phyloP scores from a whole-genome alignment of 2,888 invertebrate species.

The Hipparchia semele region DNA sequence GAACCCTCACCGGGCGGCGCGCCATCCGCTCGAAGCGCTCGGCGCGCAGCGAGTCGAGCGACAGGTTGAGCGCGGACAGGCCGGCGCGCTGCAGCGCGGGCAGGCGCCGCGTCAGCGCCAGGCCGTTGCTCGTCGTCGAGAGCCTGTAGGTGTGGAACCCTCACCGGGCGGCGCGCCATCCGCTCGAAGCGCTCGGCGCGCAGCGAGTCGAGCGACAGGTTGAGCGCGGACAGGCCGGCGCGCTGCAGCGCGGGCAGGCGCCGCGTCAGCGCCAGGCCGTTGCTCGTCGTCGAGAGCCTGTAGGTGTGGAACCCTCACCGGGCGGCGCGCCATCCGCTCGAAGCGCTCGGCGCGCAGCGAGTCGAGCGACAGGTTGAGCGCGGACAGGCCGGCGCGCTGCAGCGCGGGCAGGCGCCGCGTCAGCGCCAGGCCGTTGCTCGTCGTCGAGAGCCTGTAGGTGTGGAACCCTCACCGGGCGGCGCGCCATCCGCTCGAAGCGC shows the following conservation, averaged over 20 bases:
- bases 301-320: conserved; percentile 55
- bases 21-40: conserved; percentile 95
- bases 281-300: conserved; percentile 86
- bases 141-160: not conserved
- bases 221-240: conserved; percentile 94
- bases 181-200: conserved; percentile 92
- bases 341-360: conserved; percentile 93
- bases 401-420: conserved; percentile 90
- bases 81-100: conserved; percentile 93
- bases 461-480: conserved; percentile 84
- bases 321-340: conserved; percentile 93
- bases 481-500: conserved; percentile 94
- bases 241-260: conserved; percentile 90
- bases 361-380: conserved; percentile 97
- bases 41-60: conserved; percentile 94
- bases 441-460: not conserved
- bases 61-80: conserved; percentile 94
- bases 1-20: conserved; percentile 85
- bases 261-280: conserved; percentile 93
- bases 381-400: conserved; percentile 93
- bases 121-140: not conserved
- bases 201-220: conserved; percentile 97
- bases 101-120: conserved; percentile 89
- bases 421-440: conserved; percentile 74
- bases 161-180: conserved; percentile 91